Conservation (phyloP, 1,140 invertebrate genomes). For the Sarcophaga peregrina region DNA sequence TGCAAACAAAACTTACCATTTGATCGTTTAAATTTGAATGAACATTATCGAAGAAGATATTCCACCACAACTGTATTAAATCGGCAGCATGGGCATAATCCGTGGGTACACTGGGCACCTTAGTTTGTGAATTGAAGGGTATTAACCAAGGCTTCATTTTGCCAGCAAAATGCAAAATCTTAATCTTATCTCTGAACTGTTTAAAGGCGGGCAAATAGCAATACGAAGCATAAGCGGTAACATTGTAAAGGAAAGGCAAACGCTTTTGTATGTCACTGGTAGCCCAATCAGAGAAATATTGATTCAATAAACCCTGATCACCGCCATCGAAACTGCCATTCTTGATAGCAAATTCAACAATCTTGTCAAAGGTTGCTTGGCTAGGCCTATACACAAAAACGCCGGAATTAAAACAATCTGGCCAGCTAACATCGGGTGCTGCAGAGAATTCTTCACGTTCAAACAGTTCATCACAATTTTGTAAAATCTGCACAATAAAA, state of each 20-base stretch:
- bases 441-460: conserved; percentile 93
- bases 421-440: conserved; percentile 95
- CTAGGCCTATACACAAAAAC: conserved; percentile 95
- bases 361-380: conserved; percentile 80
- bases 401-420: conserved; percentile 96
- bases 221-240: conserved; percentile 94
- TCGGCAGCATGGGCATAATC: conserved; percentile 62
- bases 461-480: conserved; percentile 94
- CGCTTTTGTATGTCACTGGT: conserved; percentile 90
- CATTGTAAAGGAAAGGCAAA: conserved; percentile 98
- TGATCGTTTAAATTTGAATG: conserved; percentile 77
- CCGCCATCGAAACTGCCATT: conserved; percentile 95
- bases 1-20: conserved; percentile 77
- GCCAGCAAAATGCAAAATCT: conserved; percentile 99
- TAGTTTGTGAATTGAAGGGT: conserved; percentile 80
- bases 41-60: conserved; percentile 85
- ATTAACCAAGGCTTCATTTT: conserved; percentile 94
- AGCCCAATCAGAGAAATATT: conserved; percentile 93
- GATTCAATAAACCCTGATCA: conserved; percentile 94
- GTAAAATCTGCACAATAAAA: conserved; percentile 76
- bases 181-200: conserved; percentile 92
- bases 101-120: conserved; percentile 71
- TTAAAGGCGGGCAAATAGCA: conserved; percentile 97
- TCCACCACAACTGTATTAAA: conserved; percentile 89
- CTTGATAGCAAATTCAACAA: conserved; percentile 81